A percentile compares a stretch with the other conserved stretches of the same genome.
phyloP scores from a whole-genome alignment of 2,888 invertebrate species.

The Acrocyrtus sp. region DNA sequence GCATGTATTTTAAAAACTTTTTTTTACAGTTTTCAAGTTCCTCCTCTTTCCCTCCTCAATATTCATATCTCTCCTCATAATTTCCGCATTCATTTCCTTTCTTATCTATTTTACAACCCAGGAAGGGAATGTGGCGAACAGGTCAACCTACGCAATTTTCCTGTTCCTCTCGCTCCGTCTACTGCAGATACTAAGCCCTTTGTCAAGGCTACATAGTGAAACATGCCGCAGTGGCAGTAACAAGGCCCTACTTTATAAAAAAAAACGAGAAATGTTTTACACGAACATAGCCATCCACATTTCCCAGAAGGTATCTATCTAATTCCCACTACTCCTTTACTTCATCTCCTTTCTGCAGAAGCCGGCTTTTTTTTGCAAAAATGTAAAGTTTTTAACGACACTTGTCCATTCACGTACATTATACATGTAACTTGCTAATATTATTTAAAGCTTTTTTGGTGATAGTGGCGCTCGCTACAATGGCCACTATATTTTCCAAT shows the following conservation, averaged over 20 bases:
- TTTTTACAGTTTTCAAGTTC: not conserved
- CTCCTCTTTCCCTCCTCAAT: constrained; percentile 9
- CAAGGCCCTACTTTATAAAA: not conserved
- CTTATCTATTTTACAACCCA: constrained; percentile 35
- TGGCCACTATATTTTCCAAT: no score
- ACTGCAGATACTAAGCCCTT: not conserved
- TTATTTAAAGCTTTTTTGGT: no score
- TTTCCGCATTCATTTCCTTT: constrained; percentile 48
- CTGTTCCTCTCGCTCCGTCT: not conserved
- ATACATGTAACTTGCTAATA: no score
- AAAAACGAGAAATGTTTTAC: no score
- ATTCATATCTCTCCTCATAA: constrained; percentile 40
- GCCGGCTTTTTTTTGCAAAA: no score
- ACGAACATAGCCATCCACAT: no score
- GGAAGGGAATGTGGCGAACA: constrained; percentile 1
- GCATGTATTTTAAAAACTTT: not conserved
- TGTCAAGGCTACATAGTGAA: not conserved
- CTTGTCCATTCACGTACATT: no score
- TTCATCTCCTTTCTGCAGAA: no score
- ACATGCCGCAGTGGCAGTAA: constrained; percentile 10
- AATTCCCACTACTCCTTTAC: no score
- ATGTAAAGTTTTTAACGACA: no score
- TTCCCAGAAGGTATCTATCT: no score
- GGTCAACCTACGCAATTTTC: not conserved
- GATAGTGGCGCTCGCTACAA: no score